Percentiles rank a stretch among this genome's conserved stretches.
phyloP scores from a whole-genome alignment of 2,888 invertebrate species.

The Drosophila meridionalis region DNA sequence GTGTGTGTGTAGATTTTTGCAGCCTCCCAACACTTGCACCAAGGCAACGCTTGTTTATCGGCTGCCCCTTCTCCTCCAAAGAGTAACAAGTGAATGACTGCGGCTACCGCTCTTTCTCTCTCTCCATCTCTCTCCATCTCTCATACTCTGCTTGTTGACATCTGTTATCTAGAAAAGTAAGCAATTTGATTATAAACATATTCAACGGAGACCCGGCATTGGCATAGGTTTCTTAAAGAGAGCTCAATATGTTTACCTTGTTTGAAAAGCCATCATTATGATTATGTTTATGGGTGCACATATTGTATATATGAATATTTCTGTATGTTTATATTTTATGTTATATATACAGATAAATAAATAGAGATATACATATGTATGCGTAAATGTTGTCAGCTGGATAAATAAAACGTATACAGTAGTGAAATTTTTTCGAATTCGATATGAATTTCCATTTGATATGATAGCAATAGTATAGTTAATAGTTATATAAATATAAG shows the following conservation, averaged over 20 bases:
- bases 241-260: slow-evolving; percentile 27
- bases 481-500: not conserved
- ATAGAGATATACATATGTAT: slow-evolving; percentile 1
- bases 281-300: not conserved
- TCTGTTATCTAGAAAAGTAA: slow-evolving; percentile 22
- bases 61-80: slow-evolving; percentile 5
- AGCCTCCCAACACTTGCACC: slow-evolving; percentile 48
- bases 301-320: slow-evolving; percentile 1
- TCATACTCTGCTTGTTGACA: slow-evolving; percentile 8
- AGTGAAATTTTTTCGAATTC: slow-evolving; percentile 10
- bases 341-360: slow-evolving; percentile 6
- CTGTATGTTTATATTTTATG: not conserved
- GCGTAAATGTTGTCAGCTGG: slow-evolving; percentile 43
- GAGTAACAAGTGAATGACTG: slow-evolving; percentile 70
- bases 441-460: too few species aligned
- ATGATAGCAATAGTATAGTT: not conserved
- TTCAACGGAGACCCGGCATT: slow-evolving; percentile 1
- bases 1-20: slow-evolving; percentile 28
- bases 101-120: not conserved
- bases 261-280: not conserved
- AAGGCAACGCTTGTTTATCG: slow-evolving; percentile 29
- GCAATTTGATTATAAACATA: slow-evolving; percentile 24
- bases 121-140: not conserved
- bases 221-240: not conserved
- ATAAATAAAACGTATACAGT: slow-evolving; percentile 44